phyloP scores from a whole-genome alignment of 30 jellyfish, hydroid and myxozoan species.

The Nemopilema nomurai region DNA sequence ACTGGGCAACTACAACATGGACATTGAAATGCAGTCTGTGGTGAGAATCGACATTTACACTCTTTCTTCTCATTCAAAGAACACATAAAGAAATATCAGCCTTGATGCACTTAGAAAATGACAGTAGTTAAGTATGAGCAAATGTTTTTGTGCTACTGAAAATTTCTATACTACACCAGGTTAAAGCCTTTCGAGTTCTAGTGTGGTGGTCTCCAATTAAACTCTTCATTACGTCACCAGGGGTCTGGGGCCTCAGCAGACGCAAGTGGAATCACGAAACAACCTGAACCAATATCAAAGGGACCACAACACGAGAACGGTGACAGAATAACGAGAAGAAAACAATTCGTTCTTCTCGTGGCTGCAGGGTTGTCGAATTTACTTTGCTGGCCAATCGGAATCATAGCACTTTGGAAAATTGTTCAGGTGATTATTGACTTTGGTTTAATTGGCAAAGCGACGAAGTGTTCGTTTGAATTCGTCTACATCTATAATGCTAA shows the following conservation, averaged over 20 bases:
- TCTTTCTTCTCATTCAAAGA: too few species aligned
- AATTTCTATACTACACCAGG: too few species aligned
- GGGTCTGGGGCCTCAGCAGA: background rate
- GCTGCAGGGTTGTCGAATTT: slow-evolving; percentile 26
- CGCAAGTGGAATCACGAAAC: background rate
- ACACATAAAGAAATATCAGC: too few species aligned
- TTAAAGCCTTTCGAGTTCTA: too few species aligned
- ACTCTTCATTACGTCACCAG: background rate
- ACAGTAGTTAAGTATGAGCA: too few species aligned
- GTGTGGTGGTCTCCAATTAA: too few species aligned
- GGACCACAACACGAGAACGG: background rate
- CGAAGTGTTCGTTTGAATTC: too few species aligned
- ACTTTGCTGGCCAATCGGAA: slow-evolving; percentile 60
- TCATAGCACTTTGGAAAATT: slow-evolving; percentile 39
- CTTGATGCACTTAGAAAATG: too few species aligned
- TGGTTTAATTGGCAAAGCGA: background rate
- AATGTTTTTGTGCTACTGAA: too few species aligned
- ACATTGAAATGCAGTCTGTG: slow-evolving; percentile 5
- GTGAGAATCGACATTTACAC: background rate
- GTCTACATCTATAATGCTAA: too few species aligned
- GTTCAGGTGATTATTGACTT: slow-evolving; percentile 18
- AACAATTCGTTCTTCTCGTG: background rate
- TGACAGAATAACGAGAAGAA: slow-evolving; percentile 16
- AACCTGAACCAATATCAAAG: background rate
- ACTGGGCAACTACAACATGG: background rate